These are phyloP conservation scores for Alouatta palliata DNA, from an alignment of 2,113 vertebrate species.

Conservation along the genomic window DNA sequence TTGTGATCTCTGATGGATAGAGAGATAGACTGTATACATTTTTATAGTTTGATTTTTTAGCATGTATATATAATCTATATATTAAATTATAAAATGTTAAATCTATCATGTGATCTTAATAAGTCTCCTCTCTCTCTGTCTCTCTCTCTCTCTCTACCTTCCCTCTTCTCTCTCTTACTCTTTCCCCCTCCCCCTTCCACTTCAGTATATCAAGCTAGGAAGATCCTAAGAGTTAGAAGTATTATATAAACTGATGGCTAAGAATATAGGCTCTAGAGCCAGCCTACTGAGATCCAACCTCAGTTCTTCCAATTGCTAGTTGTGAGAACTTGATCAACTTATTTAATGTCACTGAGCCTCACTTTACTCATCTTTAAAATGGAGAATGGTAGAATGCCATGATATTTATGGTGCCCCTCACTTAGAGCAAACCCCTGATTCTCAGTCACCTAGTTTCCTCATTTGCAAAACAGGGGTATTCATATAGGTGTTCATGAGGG, in stretches of 20 bases:
- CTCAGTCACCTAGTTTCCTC: background rate
- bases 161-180: background rate
- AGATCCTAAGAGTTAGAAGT: conserved; percentile 12
- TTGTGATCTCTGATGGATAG: background rate
- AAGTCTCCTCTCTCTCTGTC: background rate
- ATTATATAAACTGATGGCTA: background rate
- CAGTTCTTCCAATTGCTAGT: background rate
- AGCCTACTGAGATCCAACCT: background rate
- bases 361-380: conserved; percentile 37
- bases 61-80: background rate
- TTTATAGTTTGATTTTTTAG: background rate
- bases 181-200: background rate
- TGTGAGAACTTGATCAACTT: conserved; percentile 11
- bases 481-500: background rate
- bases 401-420: background rate
- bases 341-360: background rate
- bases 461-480: conserved; percentile 4
- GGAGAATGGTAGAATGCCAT: background rate
- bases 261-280: background rate
- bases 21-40: background rate
- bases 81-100: conserved; percentile 12
- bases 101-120: background rate
- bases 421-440: background rate
- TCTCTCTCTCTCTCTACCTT: background rate
- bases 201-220: background rate